These are phyloP conservation scores for Leucophenga varia DNA, from an alignment of 1,140 invertebrate species.

Conservation along the genomic window DNA sequence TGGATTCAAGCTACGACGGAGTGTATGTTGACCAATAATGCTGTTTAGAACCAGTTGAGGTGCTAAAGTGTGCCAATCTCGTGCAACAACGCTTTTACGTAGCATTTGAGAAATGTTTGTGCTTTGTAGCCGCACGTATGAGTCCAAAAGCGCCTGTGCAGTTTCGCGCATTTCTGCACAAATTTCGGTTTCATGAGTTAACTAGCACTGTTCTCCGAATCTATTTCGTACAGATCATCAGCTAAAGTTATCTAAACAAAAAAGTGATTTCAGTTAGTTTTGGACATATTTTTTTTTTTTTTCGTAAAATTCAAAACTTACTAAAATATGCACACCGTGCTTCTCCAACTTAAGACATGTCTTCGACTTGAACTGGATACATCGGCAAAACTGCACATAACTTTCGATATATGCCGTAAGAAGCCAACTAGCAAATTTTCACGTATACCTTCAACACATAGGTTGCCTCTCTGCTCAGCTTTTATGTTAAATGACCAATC, in stretches of 20 bases:
- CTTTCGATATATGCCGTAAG: conserved; percentile 45
- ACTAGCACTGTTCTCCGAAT: conserved; percentile 59
- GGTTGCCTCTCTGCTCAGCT: conserved; percentile 74
- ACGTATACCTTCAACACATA: conserved; percentile 77
- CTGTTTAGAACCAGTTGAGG: conserved; percentile 64
- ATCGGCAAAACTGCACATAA: conserved; percentile 49
- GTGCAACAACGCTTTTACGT: conserved; percentile 89
- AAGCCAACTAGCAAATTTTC: conserved; percentile 75
- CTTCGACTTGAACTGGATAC: conserved; percentile 72
- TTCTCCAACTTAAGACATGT: conserved; percentile 90
- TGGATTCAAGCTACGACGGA: conserved; percentile 79
- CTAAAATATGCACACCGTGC: conserved; percentile 66
- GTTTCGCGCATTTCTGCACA: conserved; percentile 69
- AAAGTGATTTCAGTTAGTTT: too few species aligned
- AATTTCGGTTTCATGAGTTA: conserved; percentile 66
- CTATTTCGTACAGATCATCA: conserved; percentile 71
- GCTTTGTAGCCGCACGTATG: conserved; percentile 79
- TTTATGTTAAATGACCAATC: conserved; percentile 89
- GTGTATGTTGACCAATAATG: conserved; percentile 79
- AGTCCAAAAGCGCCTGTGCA: conserved; percentile 76
- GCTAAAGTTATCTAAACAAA: conserved; percentile 40
- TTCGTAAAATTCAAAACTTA: conserved; percentile 11
- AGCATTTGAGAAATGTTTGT: conserved; percentile 84
- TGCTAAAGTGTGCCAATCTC: conserved; percentile 79
- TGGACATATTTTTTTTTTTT: too few species aligned